Percentiles rank a stretch among this genome's conserved stretches.
phyloP scores from a whole-genome alignment of 2,888 invertebrate species.

The Agonopterix subpropinquella region DNA sequence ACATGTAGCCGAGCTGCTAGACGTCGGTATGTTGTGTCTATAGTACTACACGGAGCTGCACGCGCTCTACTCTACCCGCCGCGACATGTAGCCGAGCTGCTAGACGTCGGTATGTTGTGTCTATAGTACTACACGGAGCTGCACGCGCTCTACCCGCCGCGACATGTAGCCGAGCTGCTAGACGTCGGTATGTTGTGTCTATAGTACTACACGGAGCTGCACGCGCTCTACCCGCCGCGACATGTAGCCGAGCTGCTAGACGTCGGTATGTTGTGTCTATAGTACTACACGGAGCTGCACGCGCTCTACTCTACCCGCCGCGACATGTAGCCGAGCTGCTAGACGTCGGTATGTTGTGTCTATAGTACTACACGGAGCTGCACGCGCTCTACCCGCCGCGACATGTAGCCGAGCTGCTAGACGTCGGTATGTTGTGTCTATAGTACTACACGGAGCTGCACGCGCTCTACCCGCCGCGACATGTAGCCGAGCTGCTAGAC shows the following conservation, averaged over 20 bases:
- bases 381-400: slow-evolving; percentile 28
- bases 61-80: slow-evolving; percentile 33
- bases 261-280: too few relatives aligned
- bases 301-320: slow-evolving; percentile 34
- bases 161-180: background rate
- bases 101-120: too few relatives aligned
- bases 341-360: too few relatives aligned
- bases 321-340: background rate
- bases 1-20: background rate
- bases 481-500: too few relatives aligned
- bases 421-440: too few relatives aligned
- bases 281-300: slow-evolving; percentile 19
- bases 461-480: slow-evolving; percentile 25
- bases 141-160: slow-evolving; percentile 28
- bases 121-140: slow-evolving; percentile 13
- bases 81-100: background rate
- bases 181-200: too few relatives aligned
- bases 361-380: slow-evolving; percentile 13
- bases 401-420: background rate
- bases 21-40: too few relatives aligned
- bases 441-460: slow-evolving; percentile 18
- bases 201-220: slow-evolving; percentile 14
- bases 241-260: too few relatives aligned
- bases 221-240: slow-evolving; percentile 27
- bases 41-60: slow-evolving; percentile 18